phyloP scores from a whole-genome alignment of 2,888 invertebrate genomes.

The Nycteola revayana region DNA sequence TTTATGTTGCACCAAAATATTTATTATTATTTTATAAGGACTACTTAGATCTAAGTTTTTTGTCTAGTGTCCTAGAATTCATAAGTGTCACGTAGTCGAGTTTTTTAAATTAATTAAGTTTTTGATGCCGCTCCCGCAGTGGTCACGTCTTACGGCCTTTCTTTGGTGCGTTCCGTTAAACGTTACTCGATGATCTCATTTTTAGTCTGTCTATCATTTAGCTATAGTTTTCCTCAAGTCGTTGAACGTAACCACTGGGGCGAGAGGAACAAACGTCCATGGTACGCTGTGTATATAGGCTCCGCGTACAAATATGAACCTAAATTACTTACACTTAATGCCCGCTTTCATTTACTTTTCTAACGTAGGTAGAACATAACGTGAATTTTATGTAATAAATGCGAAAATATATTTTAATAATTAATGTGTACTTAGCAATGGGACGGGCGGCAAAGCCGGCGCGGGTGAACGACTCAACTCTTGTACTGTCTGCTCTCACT shows the following conservation, averaged over 20 bases:
- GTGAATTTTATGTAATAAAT: constrained; percentile 82
- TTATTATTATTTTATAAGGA: constrained; percentile 68
- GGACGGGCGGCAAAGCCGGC: constrained; percentile 77
- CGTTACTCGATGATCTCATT: constrained; percentile 57
- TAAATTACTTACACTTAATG: constrained; percentile 70
- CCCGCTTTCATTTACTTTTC: constrained; percentile 78
- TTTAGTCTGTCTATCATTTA: constrained; percentile 47
- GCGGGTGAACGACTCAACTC: constrained; percentile 63
- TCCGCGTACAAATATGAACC: constrained; percentile 79
- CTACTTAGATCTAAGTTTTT: constrained; percentile 74
- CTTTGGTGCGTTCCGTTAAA: constrained; percentile 33
- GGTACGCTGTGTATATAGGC: constrained; percentile 80
- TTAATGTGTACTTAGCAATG: constrained; percentile 79
- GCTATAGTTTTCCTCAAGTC: constrained; percentile 36
- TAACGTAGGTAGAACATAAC: constrained; percentile 80
- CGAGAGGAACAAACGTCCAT: constrained; percentile 77
- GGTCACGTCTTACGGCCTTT: constrained; percentile 46
- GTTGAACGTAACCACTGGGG: constrained; percentile 51
- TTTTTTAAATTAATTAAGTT: constrained; percentile 73
- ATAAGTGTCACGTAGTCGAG: constrained; percentile 79
- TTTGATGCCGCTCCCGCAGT: constrained; percentile 60
- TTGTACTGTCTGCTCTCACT: constrained; percentile 20
- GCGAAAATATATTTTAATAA: constrained; percentile 82
- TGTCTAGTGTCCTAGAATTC: constrained; percentile 74
- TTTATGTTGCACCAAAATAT: constrained; percentile 73